These are phyloP conservation scores for Rhynchophorus ferrugineus DNA, from an alignment of 1,140 invertebrate species.

Conservation along the genomic window DNA sequence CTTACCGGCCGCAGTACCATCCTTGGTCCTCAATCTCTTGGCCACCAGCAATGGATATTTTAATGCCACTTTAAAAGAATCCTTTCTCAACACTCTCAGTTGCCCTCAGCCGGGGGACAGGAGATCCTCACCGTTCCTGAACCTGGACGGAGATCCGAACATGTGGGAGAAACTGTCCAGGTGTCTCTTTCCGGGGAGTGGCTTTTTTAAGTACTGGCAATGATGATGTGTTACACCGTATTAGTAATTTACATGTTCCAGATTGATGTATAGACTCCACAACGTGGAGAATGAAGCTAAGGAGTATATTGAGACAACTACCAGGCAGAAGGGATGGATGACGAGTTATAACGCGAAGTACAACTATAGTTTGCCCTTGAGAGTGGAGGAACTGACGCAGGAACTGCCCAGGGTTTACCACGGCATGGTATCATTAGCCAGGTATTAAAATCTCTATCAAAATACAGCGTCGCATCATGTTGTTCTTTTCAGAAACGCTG, in stretches of 20 bases:
- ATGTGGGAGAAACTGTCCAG: conserved; percentile 51
- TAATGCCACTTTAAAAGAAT: conserved; percentile 45
- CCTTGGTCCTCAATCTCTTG: conserved; percentile 51
- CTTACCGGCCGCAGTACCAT: conserved; percentile 76
- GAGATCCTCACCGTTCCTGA: conserved; percentile 40
- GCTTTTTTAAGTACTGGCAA: conserved; percentile 29
- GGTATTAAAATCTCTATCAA: conserved; percentile 26
- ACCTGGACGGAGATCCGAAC: conserved; percentile 50
- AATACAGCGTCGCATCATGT: too few relatives aligned
- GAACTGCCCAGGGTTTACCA: conserved; percentile 58
- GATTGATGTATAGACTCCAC: conserved; percentile 48
- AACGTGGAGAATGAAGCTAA: conserved; percentile 46
- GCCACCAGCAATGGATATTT: conserved; percentile 55
- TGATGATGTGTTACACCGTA: too few relatives aligned
- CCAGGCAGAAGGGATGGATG: conserved; percentile 56
- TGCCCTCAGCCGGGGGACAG: conserved; percentile 42
- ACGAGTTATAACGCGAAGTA: conserved; percentile 73
- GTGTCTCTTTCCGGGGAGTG: conserved; percentile 51
- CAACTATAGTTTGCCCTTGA: conserved; percentile 64
- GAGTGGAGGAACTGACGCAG: conserved; percentile 59
- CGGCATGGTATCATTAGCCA: conserved; percentile 51
- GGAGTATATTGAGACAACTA: conserved; percentile 40
- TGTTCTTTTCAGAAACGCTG: conserved; percentile 42
- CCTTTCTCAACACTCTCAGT: conserved; percentile 48
- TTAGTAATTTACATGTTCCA: conserved; percentile 28